Evolutionary conservation across 1,140 invertebrate species (phyloP), one percentile per base, ranked within the genome.

Genomic region (Gryllus bimaculatus): DNA sequence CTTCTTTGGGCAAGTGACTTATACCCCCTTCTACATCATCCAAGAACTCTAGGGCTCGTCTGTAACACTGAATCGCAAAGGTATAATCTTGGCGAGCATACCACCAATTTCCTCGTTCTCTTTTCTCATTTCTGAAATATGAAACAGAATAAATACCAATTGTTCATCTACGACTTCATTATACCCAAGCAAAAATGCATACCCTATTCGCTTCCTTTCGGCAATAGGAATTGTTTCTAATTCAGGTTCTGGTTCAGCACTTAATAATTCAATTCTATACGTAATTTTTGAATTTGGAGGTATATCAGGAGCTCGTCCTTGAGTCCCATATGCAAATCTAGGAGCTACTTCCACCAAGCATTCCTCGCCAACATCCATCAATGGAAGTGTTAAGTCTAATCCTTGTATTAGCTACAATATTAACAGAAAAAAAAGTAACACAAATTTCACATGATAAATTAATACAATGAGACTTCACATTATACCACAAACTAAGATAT

Each of bases 21-120:
- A 82, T 73, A 21, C 87, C 89, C 7, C 89, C 89, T 84, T 92
- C 90, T 18, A 79, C 73, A 80, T 93, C 91, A 84, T 94, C 91
- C 39, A 97, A 87, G 84, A 91, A 96, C 82, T 95, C 92, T 13
- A 96, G 84, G 8, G 95, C 94, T 82, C 93, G 90, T 81, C 93
- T 88, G 83, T 97, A 98, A 82, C 94, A 91, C 81, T 95, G 93
- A 79, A 97, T 92, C 2, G 95, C 94, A 54, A 91, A 86, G 39
- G 89, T 90, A 76, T 90, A 90, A 83, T 97, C 95, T 47, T 91
- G 89, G 73, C 95, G 89, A 20, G 89, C 87, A 84, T 95, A 97
- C 91, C 94, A 96, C 89, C 92, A 96, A 85, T 97, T 97, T 8
- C 95, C 95, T 80, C 94, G 88, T 83, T 93, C 91, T 82, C 94